Conservation (phyloP, 2,113 vertebrate species). For the Takifugu flavidus region DNA sequence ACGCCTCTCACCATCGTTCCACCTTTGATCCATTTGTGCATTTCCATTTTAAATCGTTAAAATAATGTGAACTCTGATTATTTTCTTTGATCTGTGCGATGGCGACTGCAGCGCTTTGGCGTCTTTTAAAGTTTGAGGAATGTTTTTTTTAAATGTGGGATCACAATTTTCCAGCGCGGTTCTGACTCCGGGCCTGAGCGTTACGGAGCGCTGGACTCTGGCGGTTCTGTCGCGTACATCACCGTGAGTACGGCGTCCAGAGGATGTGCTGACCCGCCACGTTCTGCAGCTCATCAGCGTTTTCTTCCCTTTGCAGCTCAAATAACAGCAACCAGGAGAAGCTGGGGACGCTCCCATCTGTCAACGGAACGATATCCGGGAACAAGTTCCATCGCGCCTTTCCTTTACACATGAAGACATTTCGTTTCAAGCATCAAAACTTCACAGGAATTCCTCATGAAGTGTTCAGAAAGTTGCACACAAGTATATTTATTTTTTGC, state of each 20-base stretch:
- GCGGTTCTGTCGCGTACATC: conserved; percentile 57
- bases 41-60: too few species aligned
- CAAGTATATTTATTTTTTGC: too few species aligned
- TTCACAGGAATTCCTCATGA: too few species aligned
- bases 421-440: too few species aligned
- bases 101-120: conserved; percentile 13
- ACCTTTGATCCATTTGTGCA: too few species aligned
- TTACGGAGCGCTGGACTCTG: conserved; percentile 48
- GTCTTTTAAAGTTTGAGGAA: not conserved
- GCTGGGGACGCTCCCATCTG: too few species aligned
- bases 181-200: conserved; percentile 26
- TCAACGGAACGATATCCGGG: too few species aligned
- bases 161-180: conserved; percentile 33
- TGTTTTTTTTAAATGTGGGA: not conserved
- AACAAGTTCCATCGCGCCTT: too few species aligned
- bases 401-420: too few species aligned
- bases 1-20: too few species aligned
- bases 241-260: conserved; percentile 56
- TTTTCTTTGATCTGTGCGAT: conserved; percentile 8
- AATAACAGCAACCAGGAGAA: conserved; percentile 27
- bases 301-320: conserved; percentile 49
- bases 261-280: not conserved
- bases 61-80: not conserved
- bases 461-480: too few species aligned
- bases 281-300: not conserved